Percentiles rank a stretch among this genome's conserved stretches.
These are phyloP conservation scores for Xyliphius kryptos DNA, from an alignment of 2,113 vertebrate genomes.

Conservation along the genomic window DNA sequence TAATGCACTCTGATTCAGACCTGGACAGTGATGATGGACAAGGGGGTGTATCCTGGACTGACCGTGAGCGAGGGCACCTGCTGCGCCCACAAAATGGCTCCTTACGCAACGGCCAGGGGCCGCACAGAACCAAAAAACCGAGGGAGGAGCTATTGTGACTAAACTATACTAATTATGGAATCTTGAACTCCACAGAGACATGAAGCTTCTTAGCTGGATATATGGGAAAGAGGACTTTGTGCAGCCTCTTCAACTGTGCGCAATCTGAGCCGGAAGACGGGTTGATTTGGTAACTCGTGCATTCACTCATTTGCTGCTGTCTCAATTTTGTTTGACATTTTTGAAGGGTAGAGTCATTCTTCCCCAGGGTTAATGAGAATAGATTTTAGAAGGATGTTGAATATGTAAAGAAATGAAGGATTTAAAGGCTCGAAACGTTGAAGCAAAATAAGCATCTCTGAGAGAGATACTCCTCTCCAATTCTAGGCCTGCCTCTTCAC, in stretches of 20 bases:
- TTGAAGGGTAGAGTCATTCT: slow-evolving; percentile 27
- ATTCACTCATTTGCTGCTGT: slow-evolving; percentile 25
- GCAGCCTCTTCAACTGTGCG: too few species aligned
- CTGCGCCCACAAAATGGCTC: slow-evolving; percentile 87
- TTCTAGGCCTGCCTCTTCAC: too few species aligned
- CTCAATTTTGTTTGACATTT: neutral
- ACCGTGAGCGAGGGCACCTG: slow-evolving; percentile 86
- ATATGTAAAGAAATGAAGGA: too few species aligned
- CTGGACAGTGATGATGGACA: slow-evolving; percentile 91
- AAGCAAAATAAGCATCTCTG: too few species aligned
- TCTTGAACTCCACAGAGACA: slow-evolving; percentile 44
- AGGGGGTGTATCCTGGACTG: slow-evolving; percentile 76
- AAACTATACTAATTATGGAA: slow-evolving; percentile 31
- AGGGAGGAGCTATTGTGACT: slow-evolving; percentile 68
- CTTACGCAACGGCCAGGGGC: slow-evolving; percentile 82
- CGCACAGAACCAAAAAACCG: slow-evolving; percentile 71
- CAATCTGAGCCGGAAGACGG: slow-evolving; percentile 52
- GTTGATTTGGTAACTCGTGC: slow-evolving; percentile 22
- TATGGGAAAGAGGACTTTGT: too few species aligned
- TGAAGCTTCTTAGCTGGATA: too few species aligned
- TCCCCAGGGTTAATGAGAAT: too few species aligned
- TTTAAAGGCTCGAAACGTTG: too few species aligned
- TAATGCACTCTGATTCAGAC: slow-evolving; percentile 95
- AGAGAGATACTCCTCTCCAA: too few species aligned
- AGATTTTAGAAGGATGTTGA: too few species aligned